A percentile compares a stretch with the other conserved stretches of the same genome.
Conservation (phyloP, 1,140 invertebrate species). For the Cyclina sinensis region DNA sequence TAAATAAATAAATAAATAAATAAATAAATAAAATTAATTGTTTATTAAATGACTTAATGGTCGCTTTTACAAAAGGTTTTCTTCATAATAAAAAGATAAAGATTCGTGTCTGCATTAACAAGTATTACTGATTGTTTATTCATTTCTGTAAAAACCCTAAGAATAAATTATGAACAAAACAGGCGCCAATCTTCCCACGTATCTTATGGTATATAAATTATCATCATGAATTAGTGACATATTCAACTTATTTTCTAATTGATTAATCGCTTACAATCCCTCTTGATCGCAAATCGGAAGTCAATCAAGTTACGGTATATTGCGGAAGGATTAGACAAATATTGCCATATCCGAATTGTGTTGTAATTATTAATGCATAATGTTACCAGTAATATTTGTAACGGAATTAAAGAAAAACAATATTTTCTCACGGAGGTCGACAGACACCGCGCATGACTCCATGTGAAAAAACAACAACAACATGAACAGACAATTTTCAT, state of each 20-base stretch:
- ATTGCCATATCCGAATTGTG: slow-evolving; percentile 35
- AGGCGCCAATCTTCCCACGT: slow-evolving; percentile 20
- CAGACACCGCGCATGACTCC: too few species aligned
- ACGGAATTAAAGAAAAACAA: neutral
- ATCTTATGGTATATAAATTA: neutral
- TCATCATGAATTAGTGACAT: neutral
- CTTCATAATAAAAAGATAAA: too few species aligned
- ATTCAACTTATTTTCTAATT: slow-evolving; percentile 14
- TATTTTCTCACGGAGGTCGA: slow-evolving; percentile 32
- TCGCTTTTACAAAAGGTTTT: too few species aligned
- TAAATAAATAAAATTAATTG: too few species aligned
- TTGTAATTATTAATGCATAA: slow-evolving; percentile 21
- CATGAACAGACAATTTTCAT: too few species aligned
- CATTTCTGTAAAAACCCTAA: too few species aligned
- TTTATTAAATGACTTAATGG: too few species aligned
- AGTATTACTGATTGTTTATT: too few species aligned
- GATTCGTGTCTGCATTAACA: too few species aligned
- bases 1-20: too few species aligned
- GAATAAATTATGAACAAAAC: neutral
- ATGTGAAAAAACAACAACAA: too few species aligned
- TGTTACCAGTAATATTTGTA: neutral
- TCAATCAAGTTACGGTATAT: slow-evolving; percentile 34
- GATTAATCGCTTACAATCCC: slow-evolving; percentile 1
- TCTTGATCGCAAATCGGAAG: slow-evolving; percentile 58
- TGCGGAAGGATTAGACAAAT: slow-evolving; percentile 39